Conservation (phyloP, 2,888 invertebrate species). For the Terebella lapidaria region DNA sequence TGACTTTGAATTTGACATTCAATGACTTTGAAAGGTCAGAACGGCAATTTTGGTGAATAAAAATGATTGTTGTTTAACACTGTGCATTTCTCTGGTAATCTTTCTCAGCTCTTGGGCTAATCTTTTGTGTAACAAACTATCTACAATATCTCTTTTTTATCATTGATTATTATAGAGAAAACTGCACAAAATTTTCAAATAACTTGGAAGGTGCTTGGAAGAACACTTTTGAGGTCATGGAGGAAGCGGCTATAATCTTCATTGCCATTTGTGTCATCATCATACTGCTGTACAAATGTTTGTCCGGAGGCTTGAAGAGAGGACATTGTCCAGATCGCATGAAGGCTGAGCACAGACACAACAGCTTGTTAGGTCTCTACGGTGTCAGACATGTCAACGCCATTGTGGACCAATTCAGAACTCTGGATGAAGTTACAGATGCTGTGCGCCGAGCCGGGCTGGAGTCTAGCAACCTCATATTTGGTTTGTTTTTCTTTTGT, state of each 20-base stretch:
- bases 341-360: not conserved
- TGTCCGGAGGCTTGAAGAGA: not conserved
- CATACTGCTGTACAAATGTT: not conserved
- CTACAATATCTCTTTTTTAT: no score
- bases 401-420: constrained; percentile 38
- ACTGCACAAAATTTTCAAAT: no score
- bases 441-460: constrained; percentile 54
- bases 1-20: no score
- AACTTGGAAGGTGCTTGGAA: no score
- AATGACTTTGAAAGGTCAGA: no score
- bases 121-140: no score
- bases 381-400: constrained; percentile 23
- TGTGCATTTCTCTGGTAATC: no score
- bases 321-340: not conserved
- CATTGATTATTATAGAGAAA: no score
- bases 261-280: not conserved
- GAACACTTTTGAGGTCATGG: no score
- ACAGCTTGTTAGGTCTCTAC: constrained; percentile 16
- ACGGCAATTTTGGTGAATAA: no score
- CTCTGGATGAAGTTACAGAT: constrained; percentile 50
- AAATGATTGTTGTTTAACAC: no score
- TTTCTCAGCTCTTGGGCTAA: no score
- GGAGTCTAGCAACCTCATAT: constrained; percentile 55
- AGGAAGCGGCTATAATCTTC: not conserved
- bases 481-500: constrained; percentile 51